Conservation (phyloP, 2,113 vertebrate species). For the Pteruthius melanotis region DNA sequence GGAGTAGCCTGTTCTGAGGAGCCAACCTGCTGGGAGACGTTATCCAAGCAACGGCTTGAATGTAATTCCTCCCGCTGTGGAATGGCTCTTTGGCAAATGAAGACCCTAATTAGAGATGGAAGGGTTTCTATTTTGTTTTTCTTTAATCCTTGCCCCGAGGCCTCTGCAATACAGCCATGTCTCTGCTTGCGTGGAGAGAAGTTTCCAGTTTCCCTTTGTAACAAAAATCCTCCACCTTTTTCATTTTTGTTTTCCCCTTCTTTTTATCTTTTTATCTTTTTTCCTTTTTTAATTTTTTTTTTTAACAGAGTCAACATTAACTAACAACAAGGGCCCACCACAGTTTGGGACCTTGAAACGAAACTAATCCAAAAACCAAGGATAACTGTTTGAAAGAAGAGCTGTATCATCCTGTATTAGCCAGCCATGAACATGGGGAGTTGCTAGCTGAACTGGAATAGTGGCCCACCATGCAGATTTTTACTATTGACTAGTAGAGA, state of each 20-base stretch:
- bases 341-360: conserved; percentile 30
- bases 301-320: conserved; percentile 52
- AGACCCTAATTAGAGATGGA: conserved; percentile 80
- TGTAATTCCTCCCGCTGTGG: conserved; percentile 75
- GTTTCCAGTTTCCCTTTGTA: conserved; percentile 79
- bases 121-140: conserved; percentile 81
- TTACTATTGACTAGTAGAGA: neutral
- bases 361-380: conserved; percentile 47
- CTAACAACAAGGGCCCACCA: conserved; percentile 67
- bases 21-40: conserved; percentile 77
- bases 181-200: conserved; percentile 82
- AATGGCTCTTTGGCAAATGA: conserved; percentile 80
- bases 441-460: neutral
- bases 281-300: neutral
- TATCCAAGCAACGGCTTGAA: conserved; percentile 76
- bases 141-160: conserved; percentile 86
- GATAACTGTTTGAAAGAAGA: neutral
- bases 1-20: conserved; percentile 55
- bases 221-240: conserved; percentile 70
- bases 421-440: neutral
- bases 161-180: conserved; percentile 75
- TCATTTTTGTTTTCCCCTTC: neutral
- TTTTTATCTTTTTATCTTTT: neutral
- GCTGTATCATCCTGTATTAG: neutral
- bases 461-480: neutral